These are phyloP conservation scores for Oncopodura yosiiana DNA, from an alignment of 1,140 invertebrate species.

Conservation along the genomic window DNA sequence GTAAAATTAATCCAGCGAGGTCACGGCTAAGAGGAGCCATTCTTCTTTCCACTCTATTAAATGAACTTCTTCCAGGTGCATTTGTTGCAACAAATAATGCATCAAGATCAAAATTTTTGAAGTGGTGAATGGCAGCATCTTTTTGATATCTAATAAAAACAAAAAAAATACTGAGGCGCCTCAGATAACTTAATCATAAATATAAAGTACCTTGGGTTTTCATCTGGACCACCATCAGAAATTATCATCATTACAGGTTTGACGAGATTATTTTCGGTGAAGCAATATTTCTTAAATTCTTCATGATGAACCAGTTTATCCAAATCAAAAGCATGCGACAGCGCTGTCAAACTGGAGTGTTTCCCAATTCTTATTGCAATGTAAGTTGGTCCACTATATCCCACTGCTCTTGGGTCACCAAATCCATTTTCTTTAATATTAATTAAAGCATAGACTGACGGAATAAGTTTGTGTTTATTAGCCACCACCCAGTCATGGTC, in stretches of 20 bases:
- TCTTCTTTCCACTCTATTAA: slow-evolving; percentile 37
- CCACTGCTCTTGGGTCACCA: slow-evolving; percentile 25
- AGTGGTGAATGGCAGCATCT: slow-evolving; percentile 36
- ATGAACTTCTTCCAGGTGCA: slow-evolving; percentile 41
- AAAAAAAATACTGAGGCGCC: no score
- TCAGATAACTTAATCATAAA: not conserved
- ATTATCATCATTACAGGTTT: slow-evolving; percentile 41
- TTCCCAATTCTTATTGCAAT: slow-evolving; percentile 40
- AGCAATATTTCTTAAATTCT: slow-evolving; percentile 34
- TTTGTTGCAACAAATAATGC: slow-evolving; percentile 41
- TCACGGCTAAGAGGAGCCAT: slow-evolving; percentile 41
- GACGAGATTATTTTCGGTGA: slow-evolving; percentile 31
- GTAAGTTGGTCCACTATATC: slow-evolving; percentile 41
- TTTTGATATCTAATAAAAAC: slow-evolving; percentile 34
- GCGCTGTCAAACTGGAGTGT: slow-evolving; percentile 36
- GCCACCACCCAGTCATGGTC: slow-evolving; percentile 44
- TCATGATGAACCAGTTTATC: slow-evolving; percentile 34
- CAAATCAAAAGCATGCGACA: slow-evolving; percentile 39
- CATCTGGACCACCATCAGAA: slow-evolving; percentile 41
- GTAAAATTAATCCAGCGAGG: slow-evolving; percentile 40
- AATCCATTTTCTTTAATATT: slow-evolving; percentile 35
- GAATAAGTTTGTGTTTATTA: slow-evolving; percentile 36
- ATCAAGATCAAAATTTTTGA: slow-evolving; percentile 38
- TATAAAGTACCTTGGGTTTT: slow-evolving; percentile 38
- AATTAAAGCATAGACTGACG: slow-evolving; percentile 37